Base-by-base conservation (phyloP, 1,140 invertebrate species). In the Asobara japonica region DNA sequence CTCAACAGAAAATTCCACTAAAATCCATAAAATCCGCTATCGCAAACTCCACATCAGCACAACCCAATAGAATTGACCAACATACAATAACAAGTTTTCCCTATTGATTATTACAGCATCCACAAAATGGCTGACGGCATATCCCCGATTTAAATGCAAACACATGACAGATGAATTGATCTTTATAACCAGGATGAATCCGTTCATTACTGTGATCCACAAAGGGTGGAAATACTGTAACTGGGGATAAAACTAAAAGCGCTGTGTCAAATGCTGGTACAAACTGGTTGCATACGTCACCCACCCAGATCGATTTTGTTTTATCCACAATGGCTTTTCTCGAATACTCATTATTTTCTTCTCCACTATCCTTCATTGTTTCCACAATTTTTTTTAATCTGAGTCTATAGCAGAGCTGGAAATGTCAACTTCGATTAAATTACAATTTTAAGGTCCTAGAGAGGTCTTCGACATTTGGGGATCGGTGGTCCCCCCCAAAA, bases 131-230 rank as follows among this genome's bases (percentile, higher is more conserved):
- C 20, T 25, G 51, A 56, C 18, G 45, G 45, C 45, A 38, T 38
- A 18, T 51, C n/a, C n/a, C n/a, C 51, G 51, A 56, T 56, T 56
- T 22, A 25, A 56, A 56, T 56, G 13, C 22, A 25, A 18, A 22
- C 13, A 22, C 18, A 27, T 56, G 25, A 56, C 13, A 18, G 25
- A 56, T 56, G 22, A 56, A 56, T 56, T 56, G 51, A 56, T 56
- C 51, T 25, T 10, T 56, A 27, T 56, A 56, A 56, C 25, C 51
- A 56, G 22, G 7, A 25, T 27, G 10, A 56, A 56, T 56, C 51
- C 51, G 20, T 56, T 56, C 20, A 56, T 56, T 56, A 56, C 51
- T 11, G 51, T 56, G n/a, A 16, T 45, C n/a, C n/a, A 45, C 41
- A 45, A 45, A 13, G 18, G 41, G 41, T 7, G 18, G 41, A 45